A percentile compares a stretch with the other conserved stretches of the same genome.
These are phyloP conservation scores for Alfaro cultratus DNA, from an alignment of 2,797 vertebrate species.

Conservation along the genomic window DNA sequence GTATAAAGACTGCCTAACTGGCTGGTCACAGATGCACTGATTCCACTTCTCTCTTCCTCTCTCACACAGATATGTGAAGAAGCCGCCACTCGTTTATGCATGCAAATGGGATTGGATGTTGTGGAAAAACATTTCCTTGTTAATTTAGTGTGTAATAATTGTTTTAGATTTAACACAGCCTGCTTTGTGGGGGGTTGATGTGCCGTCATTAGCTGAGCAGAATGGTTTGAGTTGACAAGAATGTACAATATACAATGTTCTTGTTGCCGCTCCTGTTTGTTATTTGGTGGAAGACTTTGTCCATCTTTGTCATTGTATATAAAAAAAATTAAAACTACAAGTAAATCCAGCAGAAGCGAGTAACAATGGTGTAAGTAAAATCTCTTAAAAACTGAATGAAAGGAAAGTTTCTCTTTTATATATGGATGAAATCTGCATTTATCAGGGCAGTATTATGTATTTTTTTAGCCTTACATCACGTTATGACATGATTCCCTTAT, in stretches of 20 bases:
- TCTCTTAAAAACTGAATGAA: too few species aligned
- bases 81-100: not conserved
- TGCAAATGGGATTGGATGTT: slow-evolving; percentile 45
- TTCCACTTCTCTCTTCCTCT: not conserved
- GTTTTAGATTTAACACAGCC: slow-evolving; percentile 50
- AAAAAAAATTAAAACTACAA: not conserved
- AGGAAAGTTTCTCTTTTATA: not conserved
- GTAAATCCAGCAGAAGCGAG: not conserved
- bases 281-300: not conserved
- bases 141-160: slow-evolving; percentile 66
- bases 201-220: slow-evolving; percentile 42
- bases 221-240: slow-evolving; percentile 26
- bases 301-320: not conserved
- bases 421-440: not conserved
- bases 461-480: too few species aligned
- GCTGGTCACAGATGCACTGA: not conserved
- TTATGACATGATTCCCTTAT: too few species aligned
- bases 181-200: slow-evolving; percentile 49
- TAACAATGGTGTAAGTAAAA: not conserved
- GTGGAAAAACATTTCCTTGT: slow-evolving; percentile 42
- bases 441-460: too few species aligned
- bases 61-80: not conserved
- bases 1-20: slow-evolving; percentile 12
- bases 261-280: not conserved
- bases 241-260: not conserved